Evolutionary conservation across 2,888 invertebrate species (phyloP).

Genomic region (Ernsta delagoae): DNA sequence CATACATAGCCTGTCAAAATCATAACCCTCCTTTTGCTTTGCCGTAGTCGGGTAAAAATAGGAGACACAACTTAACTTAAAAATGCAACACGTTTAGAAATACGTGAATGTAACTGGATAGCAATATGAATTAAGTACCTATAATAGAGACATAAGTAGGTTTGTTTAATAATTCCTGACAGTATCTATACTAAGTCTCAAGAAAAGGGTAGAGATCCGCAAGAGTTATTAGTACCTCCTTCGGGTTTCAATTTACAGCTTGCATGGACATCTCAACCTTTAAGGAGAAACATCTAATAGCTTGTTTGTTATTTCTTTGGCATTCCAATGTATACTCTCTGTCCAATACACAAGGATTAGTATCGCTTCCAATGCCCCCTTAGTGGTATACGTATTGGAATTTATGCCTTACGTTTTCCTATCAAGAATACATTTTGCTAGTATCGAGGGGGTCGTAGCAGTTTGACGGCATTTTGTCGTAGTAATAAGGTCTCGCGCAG

Average conservation of each 20-base stretch:
- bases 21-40: too few species aligned
- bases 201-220: conserved; percentile 41
- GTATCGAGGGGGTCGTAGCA: conserved; percentile 50
- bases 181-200: too few species aligned
- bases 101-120: too few species aligned
- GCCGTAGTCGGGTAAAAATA: too few species aligned
- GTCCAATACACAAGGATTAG: conserved; percentile 52
- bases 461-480: conserved; percentile 83
- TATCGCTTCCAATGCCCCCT: conserved; percentile 48
- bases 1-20: too few species aligned
- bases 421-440: conserved; percentile 53
- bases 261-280: conserved; percentile 75
- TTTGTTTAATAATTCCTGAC: too few species aligned
- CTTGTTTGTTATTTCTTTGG: conserved; percentile 62
- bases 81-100: too few species aligned
- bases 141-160: too few species aligned
- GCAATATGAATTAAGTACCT: too few species aligned
- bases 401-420: conserved; percentile 50
- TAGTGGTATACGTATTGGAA: conserved; percentile 45
- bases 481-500: conserved; percentile 81
- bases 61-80: too few species aligned
- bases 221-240: conserved; percentile 67
- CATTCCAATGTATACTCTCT: conserved; percentile 60
- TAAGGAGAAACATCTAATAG: conserved; percentile 65
- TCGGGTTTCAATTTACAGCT: conserved; percentile 77